Conservation (phyloP, 2,888 invertebrate species). For the Zhengitettix transpicula region DNA sequence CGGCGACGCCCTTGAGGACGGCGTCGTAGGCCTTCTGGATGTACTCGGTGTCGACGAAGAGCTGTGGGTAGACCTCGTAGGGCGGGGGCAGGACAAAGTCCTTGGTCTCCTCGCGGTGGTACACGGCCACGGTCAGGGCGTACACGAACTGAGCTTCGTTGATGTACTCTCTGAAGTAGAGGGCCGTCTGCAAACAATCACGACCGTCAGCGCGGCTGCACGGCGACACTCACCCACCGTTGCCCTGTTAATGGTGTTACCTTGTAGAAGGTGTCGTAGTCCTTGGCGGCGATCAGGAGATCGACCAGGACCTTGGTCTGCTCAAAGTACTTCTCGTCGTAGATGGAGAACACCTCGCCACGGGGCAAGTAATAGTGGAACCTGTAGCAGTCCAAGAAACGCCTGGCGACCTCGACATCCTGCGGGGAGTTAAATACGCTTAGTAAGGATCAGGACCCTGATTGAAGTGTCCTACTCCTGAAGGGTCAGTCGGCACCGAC, state of each 20-base stretch:
- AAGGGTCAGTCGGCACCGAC: conserved; percentile 13
- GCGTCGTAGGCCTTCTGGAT: conserved; percentile 29
- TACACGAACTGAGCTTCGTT: conserved; percentile 50
- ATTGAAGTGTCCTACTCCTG: too few species aligned
- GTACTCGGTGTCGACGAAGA: conserved; percentile 41
- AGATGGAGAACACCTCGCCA: conserved; percentile 31
- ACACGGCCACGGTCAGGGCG: conserved; percentile 37
- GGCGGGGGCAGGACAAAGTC: conserved; percentile 44
- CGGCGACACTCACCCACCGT: too few species aligned
- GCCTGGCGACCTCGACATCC: conserved; percentile 23
- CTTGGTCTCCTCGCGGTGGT: conserved; percentile 39
- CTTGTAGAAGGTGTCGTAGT: conserved; percentile 41
- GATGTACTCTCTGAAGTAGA: conserved; percentile 43
- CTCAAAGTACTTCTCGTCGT: conserved; percentile 24
- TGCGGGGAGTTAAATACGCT: too few species aligned
- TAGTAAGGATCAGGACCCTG: too few species aligned
- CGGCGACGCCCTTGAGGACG: conserved; percentile 3
- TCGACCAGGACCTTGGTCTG: conserved; percentile 35
- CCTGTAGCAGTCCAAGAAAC: conserved; percentile 15
- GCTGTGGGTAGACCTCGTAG: conserved; percentile 49
- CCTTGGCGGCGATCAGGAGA: conserved; percentile 39
- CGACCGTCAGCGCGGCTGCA: too few species aligned
- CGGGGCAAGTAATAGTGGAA: conserved; percentile 33
- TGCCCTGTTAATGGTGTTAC: neutral
- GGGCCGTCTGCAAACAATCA: conserved; percentile 34